phyloP scores from a whole-genome alignment of 2,113 vertebrate species.

The Hystrix brachyura region DNA sequence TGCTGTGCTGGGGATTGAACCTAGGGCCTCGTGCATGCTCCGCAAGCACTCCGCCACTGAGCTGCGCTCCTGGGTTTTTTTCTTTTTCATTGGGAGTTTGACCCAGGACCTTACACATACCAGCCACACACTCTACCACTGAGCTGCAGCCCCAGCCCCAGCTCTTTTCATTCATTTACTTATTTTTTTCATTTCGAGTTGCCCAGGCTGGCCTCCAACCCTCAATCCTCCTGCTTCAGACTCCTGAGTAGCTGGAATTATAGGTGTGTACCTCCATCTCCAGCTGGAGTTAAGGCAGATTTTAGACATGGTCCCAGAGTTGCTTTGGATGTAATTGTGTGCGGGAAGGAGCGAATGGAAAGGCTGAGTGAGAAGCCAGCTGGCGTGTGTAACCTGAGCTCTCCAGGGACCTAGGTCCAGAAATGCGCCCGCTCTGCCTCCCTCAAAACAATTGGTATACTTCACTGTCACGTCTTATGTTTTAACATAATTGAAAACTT shows the following conservation, averaged over 20 bases:
- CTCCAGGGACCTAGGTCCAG: not conserved
- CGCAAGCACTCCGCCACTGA: not conserved
- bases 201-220: not conserved
- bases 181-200: not conserved
- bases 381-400: not conserved
- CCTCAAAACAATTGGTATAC: not conserved
- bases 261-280: not conserved
- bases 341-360: not conserved
- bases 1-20: not conserved
- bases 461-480: not conserved
- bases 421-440: not conserved
- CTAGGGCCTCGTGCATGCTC: not conserved
- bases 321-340: not conserved
- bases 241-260: not conserved
- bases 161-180: not conserved
- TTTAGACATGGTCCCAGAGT: not conserved
- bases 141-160: not conserved
- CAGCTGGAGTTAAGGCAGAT: not conserved
- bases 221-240: not conserved
- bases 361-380: rapidly evolving
- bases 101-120: not conserved
- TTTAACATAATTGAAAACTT: not conserved
- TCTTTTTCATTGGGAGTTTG: not conserved
- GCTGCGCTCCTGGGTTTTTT: not conserved
- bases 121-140: too few species aligned